Evolutionary conservation across 1,140 invertebrate genomes (phyloP).

Genomic region (Drosophila pallidifrons): DNA sequence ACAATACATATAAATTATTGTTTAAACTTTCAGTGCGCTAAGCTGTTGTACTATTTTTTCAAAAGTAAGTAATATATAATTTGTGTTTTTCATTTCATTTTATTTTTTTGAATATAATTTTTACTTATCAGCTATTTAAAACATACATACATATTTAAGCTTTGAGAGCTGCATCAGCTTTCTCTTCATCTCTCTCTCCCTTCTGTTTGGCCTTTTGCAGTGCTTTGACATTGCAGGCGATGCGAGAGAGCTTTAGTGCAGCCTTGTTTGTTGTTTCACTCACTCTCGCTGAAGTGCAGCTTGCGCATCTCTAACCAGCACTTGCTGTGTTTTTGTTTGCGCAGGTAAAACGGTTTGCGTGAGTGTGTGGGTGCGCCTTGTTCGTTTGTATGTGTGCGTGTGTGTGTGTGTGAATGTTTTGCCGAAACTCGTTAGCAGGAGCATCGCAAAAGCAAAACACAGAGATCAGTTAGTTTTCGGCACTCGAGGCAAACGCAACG

Average conservation of each 20-base stretch:
- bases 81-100: too few species aligned
- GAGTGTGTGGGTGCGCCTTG: constrained; percentile 35
- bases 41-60: too few species aligned
- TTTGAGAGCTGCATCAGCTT: too few species aligned
- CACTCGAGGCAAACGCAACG: constrained; percentile 52
- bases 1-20: too few species aligned
- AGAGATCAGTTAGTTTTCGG: constrained; percentile 54
- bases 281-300: neutral
- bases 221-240: too few species aligned
- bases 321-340: constrained; percentile 47
- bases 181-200: too few species aligned
- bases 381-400: constrained; percentile 16
- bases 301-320: constrained; percentile 35
- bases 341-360: constrained; percentile 55
- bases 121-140: too few species aligned
- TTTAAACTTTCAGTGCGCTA: too few species aligned
- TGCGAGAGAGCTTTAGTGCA: neutral
- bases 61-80: too few species aligned
- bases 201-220: too few species aligned
- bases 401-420: constrained; percentile 31
- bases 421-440: constrained; percentile 52
- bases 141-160: too few species aligned
- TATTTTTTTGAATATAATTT: too few species aligned
- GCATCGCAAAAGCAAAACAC: neutral
- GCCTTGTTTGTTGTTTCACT: neutral